Percentiles rank a stretch among this genome's conserved stretches.
These are phyloP conservation scores for Percopsis transmontana DNA, from an alignment of 2,113 vertebrate species.

Conservation along the genomic window DNA sequence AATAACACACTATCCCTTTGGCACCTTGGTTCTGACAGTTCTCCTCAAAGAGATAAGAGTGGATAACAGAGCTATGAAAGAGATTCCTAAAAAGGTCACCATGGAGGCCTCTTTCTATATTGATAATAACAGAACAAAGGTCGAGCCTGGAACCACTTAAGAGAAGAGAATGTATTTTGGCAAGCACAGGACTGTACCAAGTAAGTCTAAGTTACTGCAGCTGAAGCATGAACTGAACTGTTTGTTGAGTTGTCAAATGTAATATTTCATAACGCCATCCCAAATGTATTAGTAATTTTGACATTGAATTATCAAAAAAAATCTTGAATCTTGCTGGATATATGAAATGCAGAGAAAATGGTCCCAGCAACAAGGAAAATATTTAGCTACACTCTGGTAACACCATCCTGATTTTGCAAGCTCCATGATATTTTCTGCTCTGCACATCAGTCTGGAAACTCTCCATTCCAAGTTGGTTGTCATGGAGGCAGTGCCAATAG, in stretches of 20 bases:
- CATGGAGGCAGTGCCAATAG: too few species aligned
- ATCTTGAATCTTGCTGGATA: too few species aligned
- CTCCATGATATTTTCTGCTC: too few species aligned
- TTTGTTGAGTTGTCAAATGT: too few species aligned
- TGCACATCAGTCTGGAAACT: too few species aligned
- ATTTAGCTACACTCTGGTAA: too few species aligned
- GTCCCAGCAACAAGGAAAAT: too few species aligned
- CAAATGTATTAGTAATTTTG: too few species aligned
- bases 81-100: constrained; percentile 44
- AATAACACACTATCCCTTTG: not conserved
- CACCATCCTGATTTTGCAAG: too few species aligned
- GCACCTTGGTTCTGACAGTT: not conserved
- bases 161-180: not conserved
- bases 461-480: too few species aligned
- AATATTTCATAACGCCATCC: not conserved
- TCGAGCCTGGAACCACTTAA: constrained; percentile 16
- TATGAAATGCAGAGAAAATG: too few species aligned
- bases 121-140: constrained; percentile 54
- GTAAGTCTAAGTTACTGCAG: constrained; percentile 8
- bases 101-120: constrained; percentile 13
- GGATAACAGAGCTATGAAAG: constrained; percentile 41
- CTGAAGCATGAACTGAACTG: not conserved
- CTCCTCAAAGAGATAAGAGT: not conserved
- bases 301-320: too few species aligned
- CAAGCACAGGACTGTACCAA: constrained; percentile 13